Conservation (phyloP, 2,113 vertebrate genomes). For the Salvelinus namaycush region DNA sequence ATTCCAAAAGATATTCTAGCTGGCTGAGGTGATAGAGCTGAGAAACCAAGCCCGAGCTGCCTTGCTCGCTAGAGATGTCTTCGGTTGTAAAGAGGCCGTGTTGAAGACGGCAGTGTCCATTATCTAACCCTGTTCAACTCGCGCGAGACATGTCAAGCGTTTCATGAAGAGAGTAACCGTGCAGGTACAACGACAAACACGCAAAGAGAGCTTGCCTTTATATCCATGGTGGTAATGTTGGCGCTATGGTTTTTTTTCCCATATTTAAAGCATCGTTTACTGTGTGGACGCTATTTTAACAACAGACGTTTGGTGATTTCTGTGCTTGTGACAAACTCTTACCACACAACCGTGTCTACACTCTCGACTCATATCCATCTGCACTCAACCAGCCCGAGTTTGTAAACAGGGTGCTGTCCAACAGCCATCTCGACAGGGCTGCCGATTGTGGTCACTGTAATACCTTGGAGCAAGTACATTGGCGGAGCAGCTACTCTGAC, state of each 20-base stretch:
- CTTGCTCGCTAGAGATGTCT: not conserved
- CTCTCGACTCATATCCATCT: not conserved
- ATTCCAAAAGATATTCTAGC: not conserved
- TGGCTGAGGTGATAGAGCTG: not conserved
- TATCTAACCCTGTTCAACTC: not conserved
- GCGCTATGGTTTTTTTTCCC: not conserved
- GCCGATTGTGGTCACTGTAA: not conserved
- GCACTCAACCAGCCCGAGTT: not conserved
- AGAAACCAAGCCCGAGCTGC: not conserved
- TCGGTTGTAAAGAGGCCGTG: not conserved
- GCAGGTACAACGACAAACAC: not conserved
- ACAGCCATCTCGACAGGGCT: not conserved
- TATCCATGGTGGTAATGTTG: not conserved
- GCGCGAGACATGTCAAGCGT: not conserved
- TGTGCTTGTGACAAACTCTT: not conserved
- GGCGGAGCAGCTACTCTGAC: not conserved
- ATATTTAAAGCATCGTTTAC: not conserved
- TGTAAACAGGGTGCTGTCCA: not conserved
- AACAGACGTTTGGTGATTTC: not conserved
- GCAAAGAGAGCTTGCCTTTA: not conserved
- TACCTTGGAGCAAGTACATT: not conserved
- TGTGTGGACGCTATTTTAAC: not conserved
- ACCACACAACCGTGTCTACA: not conserved
- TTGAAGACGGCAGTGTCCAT: not conserved
- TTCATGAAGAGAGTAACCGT: not conserved